These are phyloP conservation scores for Drosophila quadrilineata DNA, from an alignment of 1,140 invertebrate species.

Conservation along the genomic window DNA sequence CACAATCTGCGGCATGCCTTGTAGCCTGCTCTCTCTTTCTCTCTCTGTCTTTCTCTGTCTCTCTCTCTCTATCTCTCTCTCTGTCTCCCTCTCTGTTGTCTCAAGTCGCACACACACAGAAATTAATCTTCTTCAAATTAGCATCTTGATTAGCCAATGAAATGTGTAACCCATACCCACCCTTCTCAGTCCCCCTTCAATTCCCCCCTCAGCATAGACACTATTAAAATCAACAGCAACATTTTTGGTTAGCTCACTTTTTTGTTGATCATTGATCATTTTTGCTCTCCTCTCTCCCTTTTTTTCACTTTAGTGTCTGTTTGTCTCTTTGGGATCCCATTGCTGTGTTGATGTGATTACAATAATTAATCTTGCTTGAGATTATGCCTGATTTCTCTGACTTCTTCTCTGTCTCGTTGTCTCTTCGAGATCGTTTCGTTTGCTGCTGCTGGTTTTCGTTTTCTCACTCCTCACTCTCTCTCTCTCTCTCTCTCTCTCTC, in stretches of 20 bases:
- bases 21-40: no score
- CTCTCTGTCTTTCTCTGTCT: no score
- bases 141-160: slow-evolving; percentile 80
- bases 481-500: slow-evolving; percentile 21
- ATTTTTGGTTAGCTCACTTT: slow-evolving; percentile 20
- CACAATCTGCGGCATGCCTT: slow-evolving; percentile 27
- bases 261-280: slow-evolving; percentile 76
- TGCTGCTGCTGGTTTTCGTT: slow-evolving; percentile 8
- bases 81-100: no score
- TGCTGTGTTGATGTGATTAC: slow-evolving; percentile 81
- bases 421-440: slow-evolving; percentile 26
- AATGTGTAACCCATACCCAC: slow-evolving; percentile 70
- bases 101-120: slow-evolving; percentile 61
- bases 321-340: slow-evolving; percentile 12
- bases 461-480: slow-evolving; percentile 23
- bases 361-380: slow-evolving; percentile 79
- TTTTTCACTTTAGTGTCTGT: slow-evolving; percentile 12
- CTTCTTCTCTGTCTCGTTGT: slow-evolving; percentile 2
- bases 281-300: slow-evolving; percentile 19
- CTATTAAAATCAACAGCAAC: slow-evolving; percentile 73
- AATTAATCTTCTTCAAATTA: slow-evolving; percentile 81
- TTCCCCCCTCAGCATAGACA: slow-evolving; percentile 24
- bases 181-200: not conserved
- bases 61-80: no score
- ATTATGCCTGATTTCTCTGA: slow-evolving; percentile 48